These are phyloP conservation scores for Synodontis membranacea DNA, from an alignment of 2,113 vertebrate genomes.

Conservation along the genomic window DNA sequence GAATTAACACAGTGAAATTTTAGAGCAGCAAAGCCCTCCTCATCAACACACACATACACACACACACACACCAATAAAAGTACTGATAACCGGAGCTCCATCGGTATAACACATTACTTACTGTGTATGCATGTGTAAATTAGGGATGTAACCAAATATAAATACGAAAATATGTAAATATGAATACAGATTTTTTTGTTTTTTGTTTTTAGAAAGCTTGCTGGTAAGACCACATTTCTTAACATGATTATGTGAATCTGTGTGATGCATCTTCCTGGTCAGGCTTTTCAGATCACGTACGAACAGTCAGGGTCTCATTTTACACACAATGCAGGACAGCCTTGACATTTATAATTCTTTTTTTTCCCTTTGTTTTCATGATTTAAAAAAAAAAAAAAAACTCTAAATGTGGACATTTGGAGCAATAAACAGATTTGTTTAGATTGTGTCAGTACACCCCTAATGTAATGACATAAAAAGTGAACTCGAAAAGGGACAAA, in stretches of 20 bases:
- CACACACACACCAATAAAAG: too few species aligned
- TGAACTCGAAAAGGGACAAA: neutral
- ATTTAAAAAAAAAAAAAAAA: neutral
- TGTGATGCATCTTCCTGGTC: neutral
- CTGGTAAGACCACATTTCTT: neutral
- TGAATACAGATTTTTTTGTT: too few species aligned
- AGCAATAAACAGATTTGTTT: neutral
- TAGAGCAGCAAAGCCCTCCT: neutral
- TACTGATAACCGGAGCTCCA: neutral
- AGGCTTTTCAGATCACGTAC: neutral
- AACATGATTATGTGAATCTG: neutral
- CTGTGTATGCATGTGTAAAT: neutral
- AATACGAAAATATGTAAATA: too few species aligned
- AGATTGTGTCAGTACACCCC: too few species aligned
- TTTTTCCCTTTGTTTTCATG: neutral
- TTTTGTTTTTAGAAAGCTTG: neutral
- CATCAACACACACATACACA: neutral
- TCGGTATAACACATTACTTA: neutral
- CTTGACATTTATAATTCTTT: neutral
- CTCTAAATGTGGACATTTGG: neutral
- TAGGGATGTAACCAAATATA: neutral
- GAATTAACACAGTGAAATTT: conserved; percentile 20
- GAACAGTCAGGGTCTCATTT: neutral
- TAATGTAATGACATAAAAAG: neutral
- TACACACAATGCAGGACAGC: neutral